A percentile compares a stretch with the other conserved stretches of the same genome.
Conservation (phyloP, 2,113 vertebrate species). For the Dicentrarchus labrax region DNA sequence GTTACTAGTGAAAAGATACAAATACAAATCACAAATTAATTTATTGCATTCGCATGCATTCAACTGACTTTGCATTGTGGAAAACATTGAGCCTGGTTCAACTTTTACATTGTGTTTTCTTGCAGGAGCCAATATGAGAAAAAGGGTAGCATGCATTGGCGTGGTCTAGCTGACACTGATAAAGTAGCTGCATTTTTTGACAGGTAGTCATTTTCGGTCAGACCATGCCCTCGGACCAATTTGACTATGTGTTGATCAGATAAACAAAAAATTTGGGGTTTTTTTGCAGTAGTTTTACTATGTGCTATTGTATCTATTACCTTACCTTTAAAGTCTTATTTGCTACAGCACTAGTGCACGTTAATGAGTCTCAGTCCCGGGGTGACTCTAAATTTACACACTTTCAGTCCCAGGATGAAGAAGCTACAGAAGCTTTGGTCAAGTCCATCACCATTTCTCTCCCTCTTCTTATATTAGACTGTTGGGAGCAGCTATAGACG, state of each 20-base stretch:
- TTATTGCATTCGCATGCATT: background rate
- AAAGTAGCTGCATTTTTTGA: too few relatives aligned
- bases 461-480: conserved; percentile 58
- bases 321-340: conserved; percentile 15
- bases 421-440: conserved; percentile 54
- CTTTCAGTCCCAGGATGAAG: conserved; percentile 49
- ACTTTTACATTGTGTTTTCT: background rate
- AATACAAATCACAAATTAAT: too few relatives aligned
- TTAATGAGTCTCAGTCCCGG: conserved; percentile 54
- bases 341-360: conserved; percentile 26
- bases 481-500: conserved; percentile 51
- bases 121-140: too few relatives aligned
- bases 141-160: too few relatives aligned
- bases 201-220: background rate
- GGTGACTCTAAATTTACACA: conserved; percentile 55
- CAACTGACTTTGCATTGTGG: background rate
- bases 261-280: background rate
- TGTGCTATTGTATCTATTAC: background rate
- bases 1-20: background rate
- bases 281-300: background rate
- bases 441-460: conserved; percentile 62
- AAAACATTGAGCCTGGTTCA: background rate
- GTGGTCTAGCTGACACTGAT: too few relatives aligned
- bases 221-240: background rate
- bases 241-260: background rate